Base-by-base conservation (phyloP, 2,113 vertebrate species). In the Cettia cetti region DNA sequence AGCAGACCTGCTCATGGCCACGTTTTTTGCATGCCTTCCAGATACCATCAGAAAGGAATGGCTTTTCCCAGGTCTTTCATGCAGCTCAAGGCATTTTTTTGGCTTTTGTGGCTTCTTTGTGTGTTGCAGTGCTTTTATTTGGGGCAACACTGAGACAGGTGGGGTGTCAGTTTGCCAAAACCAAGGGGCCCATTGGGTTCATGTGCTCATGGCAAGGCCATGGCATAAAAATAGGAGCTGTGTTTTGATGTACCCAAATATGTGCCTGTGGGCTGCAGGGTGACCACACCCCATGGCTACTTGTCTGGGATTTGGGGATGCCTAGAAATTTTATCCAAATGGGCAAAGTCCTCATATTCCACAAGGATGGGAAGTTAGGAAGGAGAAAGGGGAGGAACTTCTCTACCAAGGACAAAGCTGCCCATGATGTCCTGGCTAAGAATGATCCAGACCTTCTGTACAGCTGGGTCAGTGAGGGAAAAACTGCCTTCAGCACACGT, bases 181-280 rank as follows among this genome's bases (percentile, higher is more conserved):
- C 65, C 85, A 91, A 76, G 49, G 7, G 23, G 4, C 14, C 20
- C 18, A 1, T 6, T 72, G 49, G 31, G 35, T 53, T 71, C 19
- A 2, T 4, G 64, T 45, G 17, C 8, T 50, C 54, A 27, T 30
- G 45, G 23, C 21, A 17, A 5, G 13, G 45, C 49, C 61, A 56
- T 0, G 2, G 30, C 22, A 53, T 15, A 68, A 33, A 83, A 65
- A n/a, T 1, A 40, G 37, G 49, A 63, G 11, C 37, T 81, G 35
- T 8, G 11, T 4, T 75, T 82, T 78, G 56, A 65, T 52, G 26
- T 54, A n/a, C n/a, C n/a, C 28, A 68, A 49, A 23, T 47, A 42
- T 2, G 0, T 39, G 47, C 10, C 65, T 0, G 0, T n/a, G 52
- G 65, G 44, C 53, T 71, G 53, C 71, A 79, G 74, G 7, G 19